A percentile compares a stretch with the other conserved stretches of the same genome.
phyloP scores from a whole-genome alignment of 2,888 invertebrate species.

The Drosophila lacicola region DNA sequence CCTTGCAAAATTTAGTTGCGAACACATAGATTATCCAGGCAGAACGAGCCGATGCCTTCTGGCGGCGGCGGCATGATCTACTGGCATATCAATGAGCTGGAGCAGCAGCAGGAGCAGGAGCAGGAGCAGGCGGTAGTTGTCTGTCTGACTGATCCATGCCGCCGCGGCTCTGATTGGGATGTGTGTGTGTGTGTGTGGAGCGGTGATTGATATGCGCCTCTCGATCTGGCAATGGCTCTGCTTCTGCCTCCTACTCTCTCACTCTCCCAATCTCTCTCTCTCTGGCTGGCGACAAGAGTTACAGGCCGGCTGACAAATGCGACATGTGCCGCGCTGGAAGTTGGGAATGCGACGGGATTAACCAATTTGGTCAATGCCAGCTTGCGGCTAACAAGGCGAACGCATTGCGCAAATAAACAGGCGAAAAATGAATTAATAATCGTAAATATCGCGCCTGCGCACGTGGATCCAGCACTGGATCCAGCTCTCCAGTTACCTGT shows the following conservation, averaged over 20 bases:
- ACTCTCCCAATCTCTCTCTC: background rate
- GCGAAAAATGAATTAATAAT: conserved; percentile 83
- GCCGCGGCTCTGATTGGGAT: conserved; percentile 60
- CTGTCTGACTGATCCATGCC: conserved; percentile 67
- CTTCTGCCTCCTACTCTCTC: background rate
- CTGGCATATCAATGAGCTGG: conserved; percentile 75
- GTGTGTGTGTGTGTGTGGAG: conserved; percentile 25
- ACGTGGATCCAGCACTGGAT: conserved; percentile 52
- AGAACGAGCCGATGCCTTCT: conserved; percentile 7
- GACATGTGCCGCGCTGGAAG: conserved; percentile 50
- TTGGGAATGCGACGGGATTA: conserved; percentile 63
- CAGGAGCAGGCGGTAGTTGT: background rate
- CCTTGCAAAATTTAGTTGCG: conserved; percentile 73
- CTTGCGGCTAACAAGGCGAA: conserved; percentile 63
- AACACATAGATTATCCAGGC: conserved; percentile 77
- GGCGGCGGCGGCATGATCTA: conserved; percentile 77
- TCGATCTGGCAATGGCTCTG: conserved; percentile 5
- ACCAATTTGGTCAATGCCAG: conserved; percentile 53
- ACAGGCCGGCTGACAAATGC: conserved; percentile 75
- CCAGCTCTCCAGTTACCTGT: background rate
- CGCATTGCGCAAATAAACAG: conserved; percentile 62
- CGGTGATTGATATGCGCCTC: conserved; percentile 75
- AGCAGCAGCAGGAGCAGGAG: conserved; percentile 10
- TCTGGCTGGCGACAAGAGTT: conserved; percentile 64
- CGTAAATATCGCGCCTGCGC: conserved; percentile 79